phyloP scores from a whole-genome alignment of 2,888 invertebrate species.

The Drosophila paranaensis region DNA sequence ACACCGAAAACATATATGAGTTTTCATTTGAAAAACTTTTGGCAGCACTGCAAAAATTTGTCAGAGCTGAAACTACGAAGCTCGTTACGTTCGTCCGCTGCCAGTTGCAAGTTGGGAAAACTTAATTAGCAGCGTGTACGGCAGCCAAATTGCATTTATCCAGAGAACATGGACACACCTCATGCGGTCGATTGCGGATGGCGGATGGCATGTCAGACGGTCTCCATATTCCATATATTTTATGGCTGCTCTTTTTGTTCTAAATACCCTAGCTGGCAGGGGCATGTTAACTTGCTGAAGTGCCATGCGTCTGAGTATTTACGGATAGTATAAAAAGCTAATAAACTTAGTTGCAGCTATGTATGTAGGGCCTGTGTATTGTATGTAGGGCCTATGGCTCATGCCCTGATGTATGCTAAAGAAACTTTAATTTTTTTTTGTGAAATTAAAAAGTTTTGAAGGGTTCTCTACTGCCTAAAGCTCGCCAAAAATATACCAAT shows the following conservation, averaged over 20 bases:
- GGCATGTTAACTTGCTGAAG: not conserved
- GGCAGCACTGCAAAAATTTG: slow-evolving; percentile 16
- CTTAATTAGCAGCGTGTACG: slow-evolving; percentile 64
- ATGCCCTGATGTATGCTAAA: too few relatives aligned
- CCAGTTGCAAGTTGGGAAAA: slow-evolving; percentile 30
- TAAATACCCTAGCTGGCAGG: not conserved
- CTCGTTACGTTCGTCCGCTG: not conserved
- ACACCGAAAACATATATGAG: slow-evolving; percentile 24
- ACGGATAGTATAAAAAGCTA: not conserved
- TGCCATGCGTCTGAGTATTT: not conserved
- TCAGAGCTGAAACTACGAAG: not conserved
- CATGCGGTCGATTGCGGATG: slow-evolving; percentile 2
- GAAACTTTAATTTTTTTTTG: too few relatives aligned
- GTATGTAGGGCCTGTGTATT: too few relatives aligned
- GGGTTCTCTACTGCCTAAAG: too few relatives aligned
- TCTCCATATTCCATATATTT: slow-evolving; percentile 2
- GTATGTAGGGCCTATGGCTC: too few relatives aligned
- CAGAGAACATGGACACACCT: slow-evolving; percentile 31
- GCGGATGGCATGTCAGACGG: not conserved
- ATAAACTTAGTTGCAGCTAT: not conserved
- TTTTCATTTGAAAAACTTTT: slow-evolving; percentile 52
- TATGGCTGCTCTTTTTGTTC: not conserved
- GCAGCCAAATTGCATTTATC: slow-evolving; percentile 64
- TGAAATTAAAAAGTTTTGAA: too few relatives aligned
- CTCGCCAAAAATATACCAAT: too few relatives aligned